These are phyloP conservation scores for Diadegma fenestrale DNA, from an alignment of 2,888 invertebrate genomes.

Conservation along the genomic window DNA sequence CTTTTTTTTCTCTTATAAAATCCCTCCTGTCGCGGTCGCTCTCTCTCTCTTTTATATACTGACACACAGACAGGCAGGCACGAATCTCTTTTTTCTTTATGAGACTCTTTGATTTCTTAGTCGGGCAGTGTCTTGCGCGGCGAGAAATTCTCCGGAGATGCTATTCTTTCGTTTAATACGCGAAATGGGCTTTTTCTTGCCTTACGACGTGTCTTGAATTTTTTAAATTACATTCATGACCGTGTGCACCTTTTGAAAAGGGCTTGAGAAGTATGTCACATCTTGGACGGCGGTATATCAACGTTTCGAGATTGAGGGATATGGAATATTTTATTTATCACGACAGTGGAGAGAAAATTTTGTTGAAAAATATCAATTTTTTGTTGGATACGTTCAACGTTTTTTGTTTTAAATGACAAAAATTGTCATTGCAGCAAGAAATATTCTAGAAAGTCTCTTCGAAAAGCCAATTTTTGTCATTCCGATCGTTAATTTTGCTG, in stretches of 20 bases:
- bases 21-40: constrained; percentile 14
- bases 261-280: background rate
- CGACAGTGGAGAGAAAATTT: too few relatives aligned
- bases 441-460: too few relatives aligned
- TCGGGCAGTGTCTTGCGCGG: constrained; percentile 9
- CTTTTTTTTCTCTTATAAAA: constrained; percentile 30
- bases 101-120: constrained; percentile 20
- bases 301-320: background rate
- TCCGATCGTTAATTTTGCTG: too few relatives aligned
- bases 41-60: background rate
- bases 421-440: too few relatives aligned
- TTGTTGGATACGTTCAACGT: too few relatives aligned
- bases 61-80: too few relatives aligned
- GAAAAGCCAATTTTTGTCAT: too few relatives aligned
- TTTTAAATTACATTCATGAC: background rate
- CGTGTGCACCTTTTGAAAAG: background rate
- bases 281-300: background rate
- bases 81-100: constrained; percentile 7
- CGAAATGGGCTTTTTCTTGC: background rate
- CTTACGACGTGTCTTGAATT: constrained; percentile 18
- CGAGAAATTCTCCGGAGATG: constrained; percentile 10
- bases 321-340: too few relatives aligned
- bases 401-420: too few relatives aligned
- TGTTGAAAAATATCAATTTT: too few relatives aligned
- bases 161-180: constrained; percentile 1